These are phyloP conservation scores for Neotoxoptera formosana DNA, from an alignment of 1,140 invertebrate genomes.

Conservation along the genomic window DNA sequence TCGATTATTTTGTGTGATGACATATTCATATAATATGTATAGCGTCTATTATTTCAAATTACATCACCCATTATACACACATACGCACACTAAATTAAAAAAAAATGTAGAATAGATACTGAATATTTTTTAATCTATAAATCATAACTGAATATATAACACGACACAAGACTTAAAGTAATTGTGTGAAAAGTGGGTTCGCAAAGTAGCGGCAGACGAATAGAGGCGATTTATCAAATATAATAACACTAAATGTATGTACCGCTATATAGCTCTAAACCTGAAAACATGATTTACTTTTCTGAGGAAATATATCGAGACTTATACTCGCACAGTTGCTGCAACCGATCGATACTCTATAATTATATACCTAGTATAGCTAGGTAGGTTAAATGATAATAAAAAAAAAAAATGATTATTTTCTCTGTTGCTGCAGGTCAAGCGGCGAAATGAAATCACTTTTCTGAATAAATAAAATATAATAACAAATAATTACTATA, in stretches of 20 bases:
- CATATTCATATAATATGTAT: neutral
- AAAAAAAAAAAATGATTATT: conserved; percentile 2
- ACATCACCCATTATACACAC: neutral
- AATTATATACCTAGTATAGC: neutral
- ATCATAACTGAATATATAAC: neutral
- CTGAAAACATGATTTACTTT: neutral
- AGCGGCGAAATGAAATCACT: neutral
- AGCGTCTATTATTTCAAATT: neutral
- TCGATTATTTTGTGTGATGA: neutral
- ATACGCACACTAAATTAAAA: neutral
- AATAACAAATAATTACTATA: neutral
- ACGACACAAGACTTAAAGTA: neutral
- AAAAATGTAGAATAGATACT: neutral
- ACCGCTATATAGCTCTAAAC: neutral
- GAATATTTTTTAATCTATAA: neutral
- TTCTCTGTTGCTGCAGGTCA: neutral
- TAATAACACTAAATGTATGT: neutral
- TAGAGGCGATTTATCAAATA: neutral
- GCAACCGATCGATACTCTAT: neutral
- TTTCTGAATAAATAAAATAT: neutral
- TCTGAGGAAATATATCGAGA: too few species aligned
- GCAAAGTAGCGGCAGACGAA: neutral
- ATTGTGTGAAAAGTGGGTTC: neutral
- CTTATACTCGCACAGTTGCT: neutral
- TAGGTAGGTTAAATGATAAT: neutral